Conservation (phyloP, 2,797 vertebrate genomes). For the Coracias cyanogaster region DNA sequence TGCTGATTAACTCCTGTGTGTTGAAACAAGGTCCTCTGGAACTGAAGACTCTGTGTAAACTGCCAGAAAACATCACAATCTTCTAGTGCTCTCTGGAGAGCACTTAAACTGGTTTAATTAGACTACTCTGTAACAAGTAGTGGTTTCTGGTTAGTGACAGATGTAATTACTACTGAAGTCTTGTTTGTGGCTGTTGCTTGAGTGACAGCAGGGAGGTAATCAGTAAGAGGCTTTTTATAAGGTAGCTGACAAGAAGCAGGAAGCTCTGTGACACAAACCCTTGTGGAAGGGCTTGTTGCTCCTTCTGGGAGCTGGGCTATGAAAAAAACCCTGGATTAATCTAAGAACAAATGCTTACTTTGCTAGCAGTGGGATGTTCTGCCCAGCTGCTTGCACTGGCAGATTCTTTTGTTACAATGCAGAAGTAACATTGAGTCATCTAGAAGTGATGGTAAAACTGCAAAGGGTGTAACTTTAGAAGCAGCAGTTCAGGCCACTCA, state of each 20-base stretch:
- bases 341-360: background rate
- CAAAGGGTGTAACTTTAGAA: background rate
- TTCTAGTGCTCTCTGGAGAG: background rate
- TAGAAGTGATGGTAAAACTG: background rate
- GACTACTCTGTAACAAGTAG: background rate
- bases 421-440: slow-evolving; percentile 6
- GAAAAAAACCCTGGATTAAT: background rate
- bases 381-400: slow-evolving; percentile 1
- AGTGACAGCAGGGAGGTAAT: background rate
- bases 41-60: background rate
- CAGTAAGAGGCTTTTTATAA: background rate
- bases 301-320: background rate
- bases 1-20: background rate
- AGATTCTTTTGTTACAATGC: slow-evolving; percentile 51
- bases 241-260: background rate
- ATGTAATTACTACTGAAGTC: slow-evolving; percentile 10
- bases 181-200: slow-evolving; percentile 7
- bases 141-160: background rate
- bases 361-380: background rate
- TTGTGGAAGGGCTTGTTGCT: background rate
- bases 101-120: slow-evolving; percentile 25
- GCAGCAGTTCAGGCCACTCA: background rate
- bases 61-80: background rate
- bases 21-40: background rate
- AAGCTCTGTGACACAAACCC: background rate